These are phyloP conservation scores for Tachysurus vachellii DNA, from an alignment of 2,113 vertebrate genomes.

Conservation along the genomic window DNA sequence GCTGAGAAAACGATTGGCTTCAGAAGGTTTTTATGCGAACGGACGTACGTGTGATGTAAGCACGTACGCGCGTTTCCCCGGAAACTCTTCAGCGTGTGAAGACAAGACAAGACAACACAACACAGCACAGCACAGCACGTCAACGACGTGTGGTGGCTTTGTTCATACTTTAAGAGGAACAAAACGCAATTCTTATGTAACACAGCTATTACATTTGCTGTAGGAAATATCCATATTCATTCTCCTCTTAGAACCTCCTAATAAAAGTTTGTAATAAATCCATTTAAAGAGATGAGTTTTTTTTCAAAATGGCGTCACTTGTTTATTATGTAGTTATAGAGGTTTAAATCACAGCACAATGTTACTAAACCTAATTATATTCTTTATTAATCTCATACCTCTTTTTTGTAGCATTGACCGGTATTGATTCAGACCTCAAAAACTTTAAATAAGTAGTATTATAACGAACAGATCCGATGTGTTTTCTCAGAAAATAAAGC, in stretches of 20 bases:
- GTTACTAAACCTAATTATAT: neutral
- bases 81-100: neutral
- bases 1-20: neutral
- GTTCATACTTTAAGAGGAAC: neutral
- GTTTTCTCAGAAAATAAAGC: neutral
- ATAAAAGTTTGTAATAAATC: neutral
- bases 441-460: neutral
- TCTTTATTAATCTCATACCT: neutral
- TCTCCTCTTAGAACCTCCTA: neutral
- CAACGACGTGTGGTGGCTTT: neutral
- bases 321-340: neutral
- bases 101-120: neutral
- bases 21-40: neutral
- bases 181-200: no score
- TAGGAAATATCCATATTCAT: neutral
- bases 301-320: neutral
- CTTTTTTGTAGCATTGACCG: neutral
- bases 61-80: conserved; percentile 17
- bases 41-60: conserved; percentile 4
- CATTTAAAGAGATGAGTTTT: neutral
- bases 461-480: neutral
- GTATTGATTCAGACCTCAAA: no score
- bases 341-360: neutral
- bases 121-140: no score
- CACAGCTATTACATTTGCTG: no score